Evolutionary conservation across 1,140 invertebrate genomes (phyloP), one percentile per base, ranked within the genome.

Genomic region (Apolygus lucorum): DNA sequence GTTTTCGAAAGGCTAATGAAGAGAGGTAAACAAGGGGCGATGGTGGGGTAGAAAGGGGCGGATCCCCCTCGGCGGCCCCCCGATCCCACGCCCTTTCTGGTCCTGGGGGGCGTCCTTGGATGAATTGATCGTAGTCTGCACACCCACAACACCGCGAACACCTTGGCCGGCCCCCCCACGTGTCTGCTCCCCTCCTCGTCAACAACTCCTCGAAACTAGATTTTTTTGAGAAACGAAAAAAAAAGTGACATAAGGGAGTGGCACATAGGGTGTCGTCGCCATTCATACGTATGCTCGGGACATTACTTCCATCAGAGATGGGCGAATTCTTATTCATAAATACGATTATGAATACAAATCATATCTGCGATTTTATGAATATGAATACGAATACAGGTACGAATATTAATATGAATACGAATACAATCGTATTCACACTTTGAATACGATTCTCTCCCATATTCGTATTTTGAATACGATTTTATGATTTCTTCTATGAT

Each of bases 111-210:
- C 54, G 54, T 59, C 54, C 54, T 59, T 59, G 54, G 22, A 59
- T 24, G 54, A 59, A 59, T 59, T 59, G 54, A 59, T 59, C 54
- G 54, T 24, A 59, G 54, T 59, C 54, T 59, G 54, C 54, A 59
- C 54, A 59, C 54, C 54, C 54, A 59, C 54, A 59, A 59, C 54
- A 59, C 54, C 54, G 22, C 54, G 11, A 59, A 17, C 54, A 59
- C 54, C 54, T 59, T 59, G 13, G 22, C 11, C 54, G 2, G 4
- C 2, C 54, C 54, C 54, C 54, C 54, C 54, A 59, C 54, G 54
- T 59, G 54, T 59, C 54, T 59, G 54, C 8, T 22, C 54, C 54
- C 22, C 22, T 59, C 22, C 22, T 4, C 54, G 13, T 59, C 54
- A 13, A 4, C 34, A 49, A 17, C 8, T 17, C 17, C 34, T 13